These are phyloP conservation scores for Acanthococcus lagerstroemiae DNA, from an alignment of 2,888 invertebrate genomes.

Conservation along the genomic window DNA sequence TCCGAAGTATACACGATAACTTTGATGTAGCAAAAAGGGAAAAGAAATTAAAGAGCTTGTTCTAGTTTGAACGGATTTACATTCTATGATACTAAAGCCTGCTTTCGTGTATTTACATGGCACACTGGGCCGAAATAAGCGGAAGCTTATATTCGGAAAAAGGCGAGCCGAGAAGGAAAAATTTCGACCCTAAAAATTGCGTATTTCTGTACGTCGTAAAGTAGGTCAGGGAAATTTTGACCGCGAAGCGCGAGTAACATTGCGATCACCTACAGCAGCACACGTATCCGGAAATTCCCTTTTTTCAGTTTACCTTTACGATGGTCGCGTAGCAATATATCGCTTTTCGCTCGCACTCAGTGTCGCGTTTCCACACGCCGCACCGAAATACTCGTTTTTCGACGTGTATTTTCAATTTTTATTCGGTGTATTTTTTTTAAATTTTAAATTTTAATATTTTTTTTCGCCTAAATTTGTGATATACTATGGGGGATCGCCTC, in stretches of 20 bases:
- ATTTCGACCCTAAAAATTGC: background rate
- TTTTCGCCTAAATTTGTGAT: background rate
- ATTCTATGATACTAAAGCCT: too few relatives aligned
- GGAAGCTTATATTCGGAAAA: too few relatives aligned
- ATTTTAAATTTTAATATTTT: too few relatives aligned
- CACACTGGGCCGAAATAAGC: too few relatives aligned
- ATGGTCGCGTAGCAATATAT: conserved; percentile 11
- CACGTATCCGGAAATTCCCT: conserved; percentile 26
- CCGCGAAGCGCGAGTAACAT: conserved; percentile 10
- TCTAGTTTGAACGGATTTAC: too few relatives aligned
- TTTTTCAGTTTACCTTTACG: conserved; percentile 30
- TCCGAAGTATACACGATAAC: too few relatives aligned
- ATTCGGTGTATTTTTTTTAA: background rate
- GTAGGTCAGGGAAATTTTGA: conserved; percentile 15
- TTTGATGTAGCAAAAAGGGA: too few relatives aligned
- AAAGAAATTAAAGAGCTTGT: too few relatives aligned
- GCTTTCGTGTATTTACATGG: too few relatives aligned
- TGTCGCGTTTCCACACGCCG: conserved; percentile 12
- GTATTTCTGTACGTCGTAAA: background rate
- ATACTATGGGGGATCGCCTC: conserved; percentile 25
- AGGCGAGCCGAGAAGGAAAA: too few relatives aligned
- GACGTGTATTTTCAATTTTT: background rate
- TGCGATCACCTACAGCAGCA: conserved; percentile 11
- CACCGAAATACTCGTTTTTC: background rate
- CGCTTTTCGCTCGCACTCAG: background rate